phyloP scores from a whole-genome alignment of 2,888 invertebrate genomes.

The Holacanthella duospinosa region DNA sequence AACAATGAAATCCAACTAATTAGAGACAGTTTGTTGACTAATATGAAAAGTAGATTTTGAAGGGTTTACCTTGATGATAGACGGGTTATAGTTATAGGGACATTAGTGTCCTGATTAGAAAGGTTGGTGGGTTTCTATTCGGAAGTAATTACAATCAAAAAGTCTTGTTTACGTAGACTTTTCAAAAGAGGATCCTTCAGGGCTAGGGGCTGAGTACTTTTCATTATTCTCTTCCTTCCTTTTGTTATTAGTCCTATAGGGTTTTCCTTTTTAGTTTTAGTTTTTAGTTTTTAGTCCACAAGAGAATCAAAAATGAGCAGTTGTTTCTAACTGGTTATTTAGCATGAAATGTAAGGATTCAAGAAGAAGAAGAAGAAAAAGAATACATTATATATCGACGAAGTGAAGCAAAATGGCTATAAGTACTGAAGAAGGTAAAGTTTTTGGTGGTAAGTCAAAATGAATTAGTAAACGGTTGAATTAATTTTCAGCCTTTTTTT shows the following conservation, averaged over 20 bases:
- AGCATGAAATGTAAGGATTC: too few relatives aligned
- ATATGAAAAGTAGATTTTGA: background rate
- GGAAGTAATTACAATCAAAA: slow-evolving; percentile 27
- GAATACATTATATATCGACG: background rate
- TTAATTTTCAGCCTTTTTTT: background rate
- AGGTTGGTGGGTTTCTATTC: slow-evolving; percentile 15
- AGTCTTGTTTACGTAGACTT: background rate
- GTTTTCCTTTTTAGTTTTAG: too few relatives aligned
- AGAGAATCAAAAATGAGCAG: background rate
- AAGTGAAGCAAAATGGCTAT: background rate
- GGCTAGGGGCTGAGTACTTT: background rate
- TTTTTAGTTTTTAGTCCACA: too few relatives aligned
- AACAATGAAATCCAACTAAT: background rate
- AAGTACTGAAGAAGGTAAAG: background rate
- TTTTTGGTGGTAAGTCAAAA: background rate
- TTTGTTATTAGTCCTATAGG: too few relatives aligned
- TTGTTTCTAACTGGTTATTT: too few relatives aligned
- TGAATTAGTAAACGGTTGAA: background rate
- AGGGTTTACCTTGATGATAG: background rate
- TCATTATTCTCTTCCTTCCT: background rate
- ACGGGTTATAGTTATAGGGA: background rate
- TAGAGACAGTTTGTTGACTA: background rate
- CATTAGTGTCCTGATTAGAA: background rate
- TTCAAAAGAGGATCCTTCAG: background rate
- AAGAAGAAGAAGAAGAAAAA: too few relatives aligned